Evolutionary conservation across 2,797 vertebrate genomes (phyloP).

Genomic region (Galago senegalensis): DNA sequence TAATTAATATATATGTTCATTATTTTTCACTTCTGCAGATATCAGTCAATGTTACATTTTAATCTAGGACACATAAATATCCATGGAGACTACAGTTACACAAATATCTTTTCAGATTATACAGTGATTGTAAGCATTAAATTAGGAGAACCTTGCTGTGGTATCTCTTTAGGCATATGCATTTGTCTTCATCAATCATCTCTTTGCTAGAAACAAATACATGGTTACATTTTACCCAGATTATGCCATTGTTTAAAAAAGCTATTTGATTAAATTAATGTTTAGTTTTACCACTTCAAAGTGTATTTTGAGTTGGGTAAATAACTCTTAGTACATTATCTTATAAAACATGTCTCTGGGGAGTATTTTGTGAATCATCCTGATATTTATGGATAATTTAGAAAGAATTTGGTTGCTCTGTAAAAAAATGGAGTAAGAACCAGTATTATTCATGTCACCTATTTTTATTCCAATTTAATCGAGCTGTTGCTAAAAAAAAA

Average conservation of each 20-base stretch:
- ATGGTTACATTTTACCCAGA: conserved; percentile 47
- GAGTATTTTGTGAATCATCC: neutral
- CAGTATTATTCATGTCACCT: neutral
- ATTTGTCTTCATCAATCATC: conserved; percentile 60
- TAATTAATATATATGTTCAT: conserved; percentile 15
- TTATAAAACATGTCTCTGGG: conserved; percentile 7
- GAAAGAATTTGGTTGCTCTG: neutral
- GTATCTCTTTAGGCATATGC: conserved; percentile 27
- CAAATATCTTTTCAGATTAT: conserved; percentile 53
- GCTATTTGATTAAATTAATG: conserved; percentile 56
- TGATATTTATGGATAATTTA: neutral
- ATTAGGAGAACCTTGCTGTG: conserved; percentile 51
- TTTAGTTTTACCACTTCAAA: conserved; percentile 9
- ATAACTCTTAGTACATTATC: conserved; percentile 38
- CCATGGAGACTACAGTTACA: conserved; percentile 9
- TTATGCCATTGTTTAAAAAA: conserved; percentile 34
- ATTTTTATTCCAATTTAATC: conserved; percentile 4
- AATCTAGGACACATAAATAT: conserved; percentile 47
- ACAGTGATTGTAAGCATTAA: conserved; percentile 56
- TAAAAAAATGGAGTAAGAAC: neutral
- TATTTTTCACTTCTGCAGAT: neutral
- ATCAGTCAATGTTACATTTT: conserved; percentile 28
- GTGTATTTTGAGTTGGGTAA: neutral
- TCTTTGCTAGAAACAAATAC: conserved; percentile 41
- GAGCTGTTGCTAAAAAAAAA: neutral